Evolutionary conservation across 2,113 vertebrate species (phyloP).

Genomic region (Suncus etruscus): DNA sequence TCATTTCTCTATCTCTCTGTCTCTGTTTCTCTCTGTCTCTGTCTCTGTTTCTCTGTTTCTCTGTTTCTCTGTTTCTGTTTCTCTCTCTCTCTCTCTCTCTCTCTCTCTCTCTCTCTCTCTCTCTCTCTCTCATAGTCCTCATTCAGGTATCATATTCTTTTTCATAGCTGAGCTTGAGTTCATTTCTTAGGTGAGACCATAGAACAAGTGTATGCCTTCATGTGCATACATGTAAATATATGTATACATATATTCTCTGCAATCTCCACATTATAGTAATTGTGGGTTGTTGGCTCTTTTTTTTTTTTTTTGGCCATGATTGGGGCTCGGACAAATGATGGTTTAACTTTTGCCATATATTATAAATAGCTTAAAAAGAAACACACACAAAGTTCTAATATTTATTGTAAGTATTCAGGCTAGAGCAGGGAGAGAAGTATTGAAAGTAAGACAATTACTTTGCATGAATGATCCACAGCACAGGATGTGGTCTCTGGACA

Average conservation of each 20-base stretch:
- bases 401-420: not conserved
- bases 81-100: no score
- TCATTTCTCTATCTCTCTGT: not conserved
- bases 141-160: not conserved
- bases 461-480: no score
- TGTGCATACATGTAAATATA: not conserved
- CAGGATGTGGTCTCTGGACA: no score
- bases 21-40: no score
- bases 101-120: not conserved
- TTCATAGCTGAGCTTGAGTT: not conserved
- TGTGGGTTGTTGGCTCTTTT: not conserved
- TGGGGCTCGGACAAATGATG: not conserved
- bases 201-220: not conserved
- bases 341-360: conserved; percentile 25
- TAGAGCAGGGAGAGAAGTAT: not conserved
- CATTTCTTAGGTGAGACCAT: not conserved
- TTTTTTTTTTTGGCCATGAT: not conserved
- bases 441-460: no score
- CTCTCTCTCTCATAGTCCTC: not conserved
- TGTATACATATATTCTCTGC: not conserved
- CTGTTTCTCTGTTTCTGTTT: not conserved
- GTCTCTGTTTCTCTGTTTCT: not conserved
- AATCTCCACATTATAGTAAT: not conserved
- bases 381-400: not conserved
- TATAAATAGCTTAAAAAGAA: not conserved